Evolutionary conservation across 2,888 invertebrate species (phyloP).

Genomic region (Asteroscopus sphinx): DNA sequence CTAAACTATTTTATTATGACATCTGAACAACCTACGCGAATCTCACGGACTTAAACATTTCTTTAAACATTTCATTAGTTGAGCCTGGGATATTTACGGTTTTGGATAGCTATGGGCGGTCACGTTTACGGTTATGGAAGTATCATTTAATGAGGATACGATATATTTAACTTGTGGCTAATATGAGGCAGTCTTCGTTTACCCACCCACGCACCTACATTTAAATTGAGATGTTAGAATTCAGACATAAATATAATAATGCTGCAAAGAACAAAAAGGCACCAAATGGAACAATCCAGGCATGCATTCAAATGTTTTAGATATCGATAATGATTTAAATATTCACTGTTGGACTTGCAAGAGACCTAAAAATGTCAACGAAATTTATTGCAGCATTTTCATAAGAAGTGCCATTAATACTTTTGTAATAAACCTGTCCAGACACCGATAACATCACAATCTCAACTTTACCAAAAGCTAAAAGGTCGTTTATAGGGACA

Average conservation of each 20-base stretch:
- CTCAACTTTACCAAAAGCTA: constrained; percentile 82
- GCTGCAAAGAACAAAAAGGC: constrained; percentile 19
- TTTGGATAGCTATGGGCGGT: constrained; percentile 77
- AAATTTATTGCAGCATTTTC: constrained; percentile 68
- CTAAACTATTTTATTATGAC: constrained; percentile 73
- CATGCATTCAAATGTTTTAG: constrained; percentile 17
- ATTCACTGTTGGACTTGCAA: constrained; percentile 59
- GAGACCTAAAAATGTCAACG: constrained; percentile 58
- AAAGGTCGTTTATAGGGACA: constrained; percentile 86
- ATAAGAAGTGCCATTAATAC: constrained; percentile 75
- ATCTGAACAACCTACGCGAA: constrained; percentile 74
- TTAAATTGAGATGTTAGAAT: constrained; percentile 51
- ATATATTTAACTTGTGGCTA: constrained; percentile 63
- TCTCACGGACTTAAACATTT: constrained; percentile 60
- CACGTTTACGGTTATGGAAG: constrained; percentile 70
- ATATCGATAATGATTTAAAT: constrained; percentile 42
- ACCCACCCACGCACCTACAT: constrained; percentile 63
- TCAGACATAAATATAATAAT: constrained; percentile 28
- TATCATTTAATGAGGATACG: constrained; percentile 68
- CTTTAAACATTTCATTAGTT: constrained; percentile 72
- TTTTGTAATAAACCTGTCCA: constrained; percentile 83
- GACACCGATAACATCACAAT: constrained; percentile 83
- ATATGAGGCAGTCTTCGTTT: constrained; percentile 61
- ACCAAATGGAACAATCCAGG: constrained; percentile 7
- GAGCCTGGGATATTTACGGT: constrained; percentile 71